A percentile compares a stretch with the other conserved stretches of the same genome.
These are phyloP conservation scores for Zelostemma sp. DNA, from an alignment of 1,140 invertebrate genomes.

Conservation along the genomic window DNA sequence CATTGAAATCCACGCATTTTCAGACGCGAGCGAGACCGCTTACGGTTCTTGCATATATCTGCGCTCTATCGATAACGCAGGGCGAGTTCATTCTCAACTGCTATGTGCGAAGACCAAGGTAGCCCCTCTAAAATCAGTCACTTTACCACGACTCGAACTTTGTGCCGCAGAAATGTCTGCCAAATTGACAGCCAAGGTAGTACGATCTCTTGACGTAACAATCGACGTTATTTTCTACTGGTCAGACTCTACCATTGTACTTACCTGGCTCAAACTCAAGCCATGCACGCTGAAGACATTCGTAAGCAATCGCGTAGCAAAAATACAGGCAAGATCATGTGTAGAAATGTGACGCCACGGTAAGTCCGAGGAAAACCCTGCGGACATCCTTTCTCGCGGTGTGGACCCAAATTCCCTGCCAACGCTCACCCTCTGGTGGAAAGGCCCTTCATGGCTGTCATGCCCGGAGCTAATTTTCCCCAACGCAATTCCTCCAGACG, in stretches of 20 bases:
- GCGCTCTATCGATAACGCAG: background rate
- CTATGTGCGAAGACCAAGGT: constrained; percentile 10
- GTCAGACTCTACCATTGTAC: constrained; percentile 36
- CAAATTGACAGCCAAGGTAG: constrained; percentile 1
- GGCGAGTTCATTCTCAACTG: background rate
- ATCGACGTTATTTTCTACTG: constrained; percentile 8
- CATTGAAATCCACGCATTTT: constrained; percentile 35
- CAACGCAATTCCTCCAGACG: too few species aligned
- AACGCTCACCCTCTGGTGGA: constrained; percentile 19
- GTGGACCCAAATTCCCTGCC: constrained; percentile 10
- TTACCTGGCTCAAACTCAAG: constrained; percentile 31
- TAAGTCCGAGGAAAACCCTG: constrained; percentile 49
- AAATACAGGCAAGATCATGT: constrained; percentile 52
- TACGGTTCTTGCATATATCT: constrained; percentile 36
- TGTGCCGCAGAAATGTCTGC: constrained; percentile 52
- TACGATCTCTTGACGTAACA: background rate
- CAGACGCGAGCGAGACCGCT: constrained; percentile 33
- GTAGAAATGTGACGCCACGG: constrained; percentile 47
- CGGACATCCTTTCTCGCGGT: constrained; percentile 53
- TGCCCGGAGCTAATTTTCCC: background rate
- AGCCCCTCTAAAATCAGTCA: constrained; percentile 51
- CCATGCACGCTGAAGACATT: constrained; percentile 55
- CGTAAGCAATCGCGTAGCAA: constrained; percentile 48
- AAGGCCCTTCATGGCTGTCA: constrained; percentile 33
- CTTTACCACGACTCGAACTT: constrained; percentile 69